Percentiles rank a stretch among this genome's conserved stretches.
These are phyloP conservation scores for Catostylus mosaicus DNA, from an alignment of 30 jellyfish, hydroid and myxozoan genomes.

Conservation along the genomic window DNA sequence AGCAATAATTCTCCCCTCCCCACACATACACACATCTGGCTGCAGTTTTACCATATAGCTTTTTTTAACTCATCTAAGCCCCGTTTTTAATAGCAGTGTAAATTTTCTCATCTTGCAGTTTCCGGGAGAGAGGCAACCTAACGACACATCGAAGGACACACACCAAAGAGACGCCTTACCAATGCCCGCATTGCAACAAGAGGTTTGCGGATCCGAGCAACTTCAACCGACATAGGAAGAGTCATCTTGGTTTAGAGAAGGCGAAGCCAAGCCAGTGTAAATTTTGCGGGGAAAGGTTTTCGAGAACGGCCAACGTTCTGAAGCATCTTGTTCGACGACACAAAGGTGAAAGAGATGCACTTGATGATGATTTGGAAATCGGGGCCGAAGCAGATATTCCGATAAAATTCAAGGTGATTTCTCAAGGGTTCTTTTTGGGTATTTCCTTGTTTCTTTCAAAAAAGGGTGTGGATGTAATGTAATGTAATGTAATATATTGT, in stretches of 20 bases:
- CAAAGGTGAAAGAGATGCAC: conserved; percentile 13
- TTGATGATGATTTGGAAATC: conserved; percentile 13
- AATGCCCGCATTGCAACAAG: conserved; percentile 31
- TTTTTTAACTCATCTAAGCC: no score
- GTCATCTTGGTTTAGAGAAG: conserved; percentile 17
- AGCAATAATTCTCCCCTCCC: no score
- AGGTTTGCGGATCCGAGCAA: conserved; percentile 49
- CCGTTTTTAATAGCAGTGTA: no score
- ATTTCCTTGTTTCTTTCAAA: no score
- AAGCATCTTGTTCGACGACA: conserved; percentile 46
- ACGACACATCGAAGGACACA: conserved; percentile 21
- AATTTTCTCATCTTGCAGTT: conserved; percentile 6
- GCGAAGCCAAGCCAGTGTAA: conserved; percentile 38
- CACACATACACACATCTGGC: no score
- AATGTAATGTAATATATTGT: no score
- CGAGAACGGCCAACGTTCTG: conserved; percentile 26
- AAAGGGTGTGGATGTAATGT: no score
- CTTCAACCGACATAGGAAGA: conserved; percentile 34
- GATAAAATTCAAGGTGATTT: conserved; percentile 3
- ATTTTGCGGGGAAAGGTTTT: conserved; percentile 29
- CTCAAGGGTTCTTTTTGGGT: no score
- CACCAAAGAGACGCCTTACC: conserved; percentile 21
- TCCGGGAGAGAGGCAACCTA: conserved; percentile 23
- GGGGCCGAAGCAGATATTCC: background rate
- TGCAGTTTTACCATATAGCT: no score